A percentile compares a stretch with the other conserved stretches of the same genome.
phyloP scores from a whole-genome alignment of 1,140 invertebrate genomes.

The Leguminivora glycinivorella region DNA sequence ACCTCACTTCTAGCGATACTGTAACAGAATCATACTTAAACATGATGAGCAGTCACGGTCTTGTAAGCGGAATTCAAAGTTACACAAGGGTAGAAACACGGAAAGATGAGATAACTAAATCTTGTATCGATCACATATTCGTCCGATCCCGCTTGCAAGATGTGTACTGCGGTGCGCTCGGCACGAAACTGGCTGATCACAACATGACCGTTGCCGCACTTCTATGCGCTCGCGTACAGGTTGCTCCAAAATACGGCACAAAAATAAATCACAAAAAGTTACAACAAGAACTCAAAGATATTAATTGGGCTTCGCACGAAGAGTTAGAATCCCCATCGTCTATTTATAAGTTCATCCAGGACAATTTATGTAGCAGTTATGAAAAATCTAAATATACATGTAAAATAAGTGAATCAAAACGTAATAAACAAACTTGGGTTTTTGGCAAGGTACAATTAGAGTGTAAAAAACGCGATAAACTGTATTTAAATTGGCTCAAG shows the following conservation, averaged over 20 bases:
- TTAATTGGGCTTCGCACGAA: background rate
- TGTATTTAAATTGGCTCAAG: background rate
- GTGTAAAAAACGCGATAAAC: slow-evolving; percentile 9
- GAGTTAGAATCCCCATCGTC: background rate
- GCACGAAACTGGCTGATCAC: slow-evolving; percentile 26
- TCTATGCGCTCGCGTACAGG: slow-evolving; percentile 4
- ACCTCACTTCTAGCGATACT: background rate
- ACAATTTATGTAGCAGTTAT: slow-evolving; percentile 1
- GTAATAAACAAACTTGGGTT: slow-evolving; percentile 23
- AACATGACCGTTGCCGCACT: background rate
- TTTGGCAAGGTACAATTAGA: background rate
- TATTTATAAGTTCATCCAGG: slow-evolving; percentile 19
- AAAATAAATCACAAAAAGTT: slow-evolving; percentile 12
- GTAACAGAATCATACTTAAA: slow-evolving; percentile 22
- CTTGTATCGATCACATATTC: too few species aligned
- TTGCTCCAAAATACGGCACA: background rate
- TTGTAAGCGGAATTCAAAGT: slow-evolving; percentile 19
- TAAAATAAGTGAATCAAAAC: slow-evolving; percentile 4
- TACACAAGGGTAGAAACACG: slow-evolving; percentile 3
- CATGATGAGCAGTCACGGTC: slow-evolving; percentile 10
- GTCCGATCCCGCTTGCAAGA: too few species aligned
- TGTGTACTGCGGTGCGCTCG: slow-evolving; percentile 20
- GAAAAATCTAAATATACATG: background rate
- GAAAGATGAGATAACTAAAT: too few species aligned
- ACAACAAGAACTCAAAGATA: background rate